Evolutionary conservation across 2,113 vertebrate genomes (phyloP), one percentile per base, ranked within the genome.

Genomic region (Dissostichus mawsoni): DNA sequence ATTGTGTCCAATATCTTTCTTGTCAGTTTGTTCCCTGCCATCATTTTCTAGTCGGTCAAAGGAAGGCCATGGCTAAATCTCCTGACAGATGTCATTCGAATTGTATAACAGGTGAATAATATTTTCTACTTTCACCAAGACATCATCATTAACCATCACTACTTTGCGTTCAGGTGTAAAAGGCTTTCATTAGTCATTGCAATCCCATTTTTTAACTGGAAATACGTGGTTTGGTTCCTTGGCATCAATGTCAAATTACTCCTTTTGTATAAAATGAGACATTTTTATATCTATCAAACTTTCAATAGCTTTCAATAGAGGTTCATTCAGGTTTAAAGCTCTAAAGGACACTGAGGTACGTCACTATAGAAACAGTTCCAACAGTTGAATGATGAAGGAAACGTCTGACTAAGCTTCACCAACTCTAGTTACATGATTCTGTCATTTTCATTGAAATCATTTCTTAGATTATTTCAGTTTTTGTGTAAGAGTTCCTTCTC

Each of bases 11-110:
- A 44, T 45, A 51, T 41, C 48, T 56, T 58, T 41, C 36, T 41
- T 41, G 36, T 41, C 3, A 18, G 3, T 47, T 48, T 44, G 5
- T 18, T 29, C 3, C 20, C 44, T 57, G 66, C 44, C 76, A 41
- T 41, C 36, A 41, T 8, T 73, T 73, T 59, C 16, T 50, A 2
- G 12, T 56, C 64, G 82, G 73, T 80, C 78, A 84, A 23, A 53
- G 23, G 5, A 20, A 44, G 45, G 47, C 41, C 45, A 17, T 5
- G 6, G 33, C 13, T 25, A 57, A 68, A 69, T 79, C n/a, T 58
- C 2, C 6, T 69, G 50, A 63, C 20, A 29, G 33, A 80, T 51
- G 55, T 66, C 0, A 67, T 74, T 79, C 74, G 20, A 70, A 59
- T 59, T 55, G 52, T 51, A 29, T 29, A 64, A 64, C 72, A 76